Conservation (phyloP, 23 tunicate genomes). For the Ciona savignyi region DNA sequence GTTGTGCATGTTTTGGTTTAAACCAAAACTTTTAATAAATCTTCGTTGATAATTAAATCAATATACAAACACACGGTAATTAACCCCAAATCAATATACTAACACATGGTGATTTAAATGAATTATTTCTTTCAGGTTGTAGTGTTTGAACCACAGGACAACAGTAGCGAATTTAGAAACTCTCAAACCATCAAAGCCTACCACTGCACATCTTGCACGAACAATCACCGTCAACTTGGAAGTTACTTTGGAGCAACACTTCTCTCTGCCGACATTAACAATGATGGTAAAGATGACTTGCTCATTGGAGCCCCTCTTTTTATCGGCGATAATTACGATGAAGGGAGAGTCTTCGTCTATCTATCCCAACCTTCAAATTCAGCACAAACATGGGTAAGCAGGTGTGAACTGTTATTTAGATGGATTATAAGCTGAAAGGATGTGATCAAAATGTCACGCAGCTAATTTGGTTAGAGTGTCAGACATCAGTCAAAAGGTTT, state of each 20-base stretch:
- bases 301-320: constrained; percentile 60
- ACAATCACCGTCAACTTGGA: constrained; percentile 14
- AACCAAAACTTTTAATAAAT: no score
- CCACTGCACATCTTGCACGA: no score
- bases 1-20: background rate
- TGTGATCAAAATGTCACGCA: no score
- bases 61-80: no score
- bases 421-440: no score
- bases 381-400: constrained; percentile 6
- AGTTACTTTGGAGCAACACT: constrained; percentile 64
- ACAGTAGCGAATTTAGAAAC: background rate
- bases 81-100: no score
- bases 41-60: no score
- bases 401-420: background rate
- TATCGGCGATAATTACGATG: constrained; percentile 49
- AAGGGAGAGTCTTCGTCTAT: constrained; percentile 63
- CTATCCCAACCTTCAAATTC: constrained; percentile 6
- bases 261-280: constrained; percentile 57
- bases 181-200: background rate
- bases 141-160: background rate
- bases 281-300: constrained; percentile 58
- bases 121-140: constrained; percentile 4
- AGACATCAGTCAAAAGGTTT: no score
- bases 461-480: no score
- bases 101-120: no score